Evolutionary conservation across 2,113 vertebrate genomes (phyloP), one percentile per base, ranked within the genome.

Genomic region (Thryonomys swinderianus): DNA sequence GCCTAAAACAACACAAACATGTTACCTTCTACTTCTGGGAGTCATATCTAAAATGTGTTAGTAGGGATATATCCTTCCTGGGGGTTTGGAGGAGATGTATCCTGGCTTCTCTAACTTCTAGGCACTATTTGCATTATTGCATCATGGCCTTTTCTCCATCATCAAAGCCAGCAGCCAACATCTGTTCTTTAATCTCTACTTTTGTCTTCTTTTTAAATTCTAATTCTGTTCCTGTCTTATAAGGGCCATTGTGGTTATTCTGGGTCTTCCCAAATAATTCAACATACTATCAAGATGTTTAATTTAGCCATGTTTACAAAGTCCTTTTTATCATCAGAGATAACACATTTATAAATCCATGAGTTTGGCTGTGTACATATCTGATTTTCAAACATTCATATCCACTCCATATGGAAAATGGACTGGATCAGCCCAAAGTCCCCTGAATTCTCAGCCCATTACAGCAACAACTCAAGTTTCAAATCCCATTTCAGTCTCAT

Each of bases 141-240:
- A 18, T 53, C 17, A 34, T 53, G 74, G 21, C 30, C 27, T 40
- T 73, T 40, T 55, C 20, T 90, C 57, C n/a, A 55, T 13, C 62
- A 76, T 88, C 78, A 79, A 55, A 55, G 37, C 37, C 61, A 79
- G 67, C 16, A 42, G 6, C 16, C 7, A 69, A 37, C 3, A 45
- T 37, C 40, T 8, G 81, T 7, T 48, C 23, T 69, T 30, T 6
- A 32, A 34, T 23, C 32, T 64, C 61, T 69, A 53, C 30, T 87
- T 82, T 83, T 81, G 61, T 62, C 53, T 79, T 91, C 45, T 79
- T 87, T 91, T 27, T 55, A 62, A 88, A 88, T 37, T 84, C 6
- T 45, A 34, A 85, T 42, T 62, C 55, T 74, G 23, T 27, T 12
- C 59, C 51, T 61, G 13, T 71, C 73, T 80, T 86, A 30, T 30